These are phyloP conservation scores for Hoplias malabaricus DNA, from an alignment of 2,113 vertebrate genomes.

Conservation along the genomic window DNA sequence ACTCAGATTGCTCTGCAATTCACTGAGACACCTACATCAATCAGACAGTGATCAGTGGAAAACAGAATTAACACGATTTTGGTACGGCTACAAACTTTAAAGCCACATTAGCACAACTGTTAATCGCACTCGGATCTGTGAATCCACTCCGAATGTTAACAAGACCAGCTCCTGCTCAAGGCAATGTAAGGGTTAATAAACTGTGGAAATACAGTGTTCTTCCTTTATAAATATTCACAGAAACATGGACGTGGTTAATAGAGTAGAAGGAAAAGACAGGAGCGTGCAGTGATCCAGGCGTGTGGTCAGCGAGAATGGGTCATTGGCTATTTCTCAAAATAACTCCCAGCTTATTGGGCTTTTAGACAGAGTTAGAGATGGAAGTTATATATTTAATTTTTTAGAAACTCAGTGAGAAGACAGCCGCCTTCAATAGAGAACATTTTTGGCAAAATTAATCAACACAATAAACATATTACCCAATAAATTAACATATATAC, in stretches of 20 bases:
- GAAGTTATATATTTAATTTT: no score
- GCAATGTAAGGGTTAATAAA: background rate
- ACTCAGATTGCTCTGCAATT: background rate
- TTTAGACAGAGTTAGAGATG: background rate
- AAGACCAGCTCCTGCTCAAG: background rate
- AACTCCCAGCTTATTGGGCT: background rate
- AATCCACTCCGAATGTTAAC: no score
- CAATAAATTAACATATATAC: no score
- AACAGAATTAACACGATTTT: background rate
- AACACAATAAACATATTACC: no score
- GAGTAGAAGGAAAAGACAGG: background rate
- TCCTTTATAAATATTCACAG: slow-evolving; percentile 6
- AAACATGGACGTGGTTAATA: background rate
- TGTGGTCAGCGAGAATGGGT: background rate
- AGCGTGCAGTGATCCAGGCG: background rate
- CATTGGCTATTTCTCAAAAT: background rate
- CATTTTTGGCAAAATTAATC: no score
- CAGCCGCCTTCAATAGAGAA: no score
- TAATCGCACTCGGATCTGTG: no score
- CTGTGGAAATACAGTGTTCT: background rate
- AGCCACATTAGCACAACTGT: no score
- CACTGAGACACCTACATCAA: background rate
- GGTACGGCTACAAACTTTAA: no score
- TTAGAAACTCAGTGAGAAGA: no score
- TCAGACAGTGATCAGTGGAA: background rate